phyloP scores from a whole-genome alignment of 2,113 vertebrate species.

The Trichomycterus rosablanca region DNA sequence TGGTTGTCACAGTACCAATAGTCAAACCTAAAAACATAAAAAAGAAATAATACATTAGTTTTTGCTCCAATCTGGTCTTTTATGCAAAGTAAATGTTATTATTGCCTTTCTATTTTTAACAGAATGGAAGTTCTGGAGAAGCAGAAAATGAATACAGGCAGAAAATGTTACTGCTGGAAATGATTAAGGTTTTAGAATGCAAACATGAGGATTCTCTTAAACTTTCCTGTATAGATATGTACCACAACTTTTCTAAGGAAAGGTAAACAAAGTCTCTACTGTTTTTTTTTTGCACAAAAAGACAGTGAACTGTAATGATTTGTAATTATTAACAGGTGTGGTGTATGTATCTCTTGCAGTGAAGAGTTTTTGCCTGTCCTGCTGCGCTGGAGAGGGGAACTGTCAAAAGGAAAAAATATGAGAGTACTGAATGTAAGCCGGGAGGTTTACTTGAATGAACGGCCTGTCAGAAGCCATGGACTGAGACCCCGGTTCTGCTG shows the following conservation, averaged over 20 bases:
- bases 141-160: background rate
- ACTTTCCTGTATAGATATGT: background rate
- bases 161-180: constrained; percentile 28
- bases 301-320: too few relatives aligned
- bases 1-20: too few relatives aligned
- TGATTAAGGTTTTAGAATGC: constrained; percentile 38
- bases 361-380: constrained; percentile 33
- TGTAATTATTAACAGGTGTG: background rate
- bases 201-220: constrained; percentile 9
- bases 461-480: background rate
- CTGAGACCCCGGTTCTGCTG: background rate
- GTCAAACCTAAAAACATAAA: too few relatives aligned
- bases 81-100: background rate
- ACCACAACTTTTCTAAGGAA: background rate
- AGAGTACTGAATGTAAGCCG: constrained; percentile 41
- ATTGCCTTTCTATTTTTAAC: constrained; percentile 11
- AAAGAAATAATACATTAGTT: too few relatives aligned
- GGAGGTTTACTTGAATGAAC: background rate
- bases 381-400: constrained; percentile 49
- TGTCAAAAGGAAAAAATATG: background rate
- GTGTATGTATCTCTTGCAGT: constrained; percentile 31
- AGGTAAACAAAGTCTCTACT: constrained; percentile 43
- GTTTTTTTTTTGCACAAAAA: background rate
- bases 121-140: constrained; percentile 42
- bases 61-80: too few relatives aligned